Evolutionary conservation across 2,113 vertebrate genomes (phyloP).

Genomic region (Hippocampus abdominalis): DNA sequence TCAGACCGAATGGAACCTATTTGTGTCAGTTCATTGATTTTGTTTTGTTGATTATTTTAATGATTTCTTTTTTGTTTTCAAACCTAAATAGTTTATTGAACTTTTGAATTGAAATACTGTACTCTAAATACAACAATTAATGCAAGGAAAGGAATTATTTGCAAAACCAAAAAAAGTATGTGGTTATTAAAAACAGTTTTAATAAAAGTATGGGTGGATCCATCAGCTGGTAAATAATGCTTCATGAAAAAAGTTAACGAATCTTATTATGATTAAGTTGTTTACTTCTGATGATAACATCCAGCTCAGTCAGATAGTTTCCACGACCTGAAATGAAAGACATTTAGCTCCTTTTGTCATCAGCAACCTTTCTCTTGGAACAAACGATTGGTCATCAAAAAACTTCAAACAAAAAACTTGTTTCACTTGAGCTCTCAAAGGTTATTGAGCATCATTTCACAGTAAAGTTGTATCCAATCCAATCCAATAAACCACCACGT

Average conservation of each 20-base stretch:
- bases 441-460: too few relatives aligned
- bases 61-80: not conserved
- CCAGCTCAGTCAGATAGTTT: slow-evolving; percentile 1
- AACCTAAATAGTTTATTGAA: not conserved
- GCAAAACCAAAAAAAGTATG: too few relatives aligned
- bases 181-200: too few relatives aligned
- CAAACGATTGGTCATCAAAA: not conserved
- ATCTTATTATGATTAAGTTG: slow-evolving; percentile 18
- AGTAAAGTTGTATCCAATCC: too few relatives aligned
- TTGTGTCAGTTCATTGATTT: not conserved
- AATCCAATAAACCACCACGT: too few relatives aligned
- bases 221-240: too few relatives aligned
- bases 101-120: not conserved
- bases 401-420: not conserved
- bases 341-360: slow-evolving; percentile 1
- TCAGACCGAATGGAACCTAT: not conserved
- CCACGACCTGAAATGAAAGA: not conserved
- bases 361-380: not conserved
- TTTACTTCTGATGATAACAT: slow-evolving; percentile 17
- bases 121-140: not conserved
- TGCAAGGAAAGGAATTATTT: too few relatives aligned
- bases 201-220: too few relatives aligned
- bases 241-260: not conserved
- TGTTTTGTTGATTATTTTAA: not conserved
- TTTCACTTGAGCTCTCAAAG: not conserved